These are phyloP conservation scores for Gadus macrocephalus DNA, from an alignment of 2,113 vertebrate species.

Conservation along the genomic window DNA sequence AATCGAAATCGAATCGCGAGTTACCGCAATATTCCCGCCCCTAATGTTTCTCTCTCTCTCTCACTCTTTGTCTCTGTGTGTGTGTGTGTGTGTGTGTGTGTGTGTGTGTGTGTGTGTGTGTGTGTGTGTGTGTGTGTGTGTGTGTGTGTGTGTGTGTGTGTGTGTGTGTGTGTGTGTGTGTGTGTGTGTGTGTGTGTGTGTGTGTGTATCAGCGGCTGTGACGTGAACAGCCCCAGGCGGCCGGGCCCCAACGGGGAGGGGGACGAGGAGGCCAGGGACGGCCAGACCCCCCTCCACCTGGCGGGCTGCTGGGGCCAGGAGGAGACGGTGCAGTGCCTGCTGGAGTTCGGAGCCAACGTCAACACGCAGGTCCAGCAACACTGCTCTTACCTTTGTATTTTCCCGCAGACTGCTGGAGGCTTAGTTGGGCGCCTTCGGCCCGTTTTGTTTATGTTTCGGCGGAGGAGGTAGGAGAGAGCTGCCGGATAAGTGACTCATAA, in stretches of 20 bases:
- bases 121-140: neutral
- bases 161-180: conserved; percentile 5
- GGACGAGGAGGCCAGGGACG: conserved; percentile 92
- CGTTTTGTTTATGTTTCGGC: too few species aligned
- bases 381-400: neutral
- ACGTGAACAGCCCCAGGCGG: conserved; percentile 87
- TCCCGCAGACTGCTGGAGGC: neutral
- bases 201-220: conserved; percentile 84
- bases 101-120: conserved; percentile 54
- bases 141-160: neutral
- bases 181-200: conserved; percentile 2
- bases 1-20: too few species aligned
- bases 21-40: too few species aligned
- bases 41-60: neutral
- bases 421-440: too few species aligned
- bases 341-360: conserved; percentile 97
- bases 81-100: neutral
- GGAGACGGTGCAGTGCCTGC: conserved; percentile 92
- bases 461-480: too few species aligned
- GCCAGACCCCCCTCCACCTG: conserved; percentile 90
- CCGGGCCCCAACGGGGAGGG: conserved; percentile 91
- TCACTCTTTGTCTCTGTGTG: neutral
- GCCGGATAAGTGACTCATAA: too few species aligned
- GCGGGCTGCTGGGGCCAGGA: conserved; percentile 93
- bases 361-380: conserved; percentile 81